These are phyloP conservation scores for Thymelicus acteon DNA, from an alignment of 2,888 invertebrate species.

Conservation along the genomic window DNA sequence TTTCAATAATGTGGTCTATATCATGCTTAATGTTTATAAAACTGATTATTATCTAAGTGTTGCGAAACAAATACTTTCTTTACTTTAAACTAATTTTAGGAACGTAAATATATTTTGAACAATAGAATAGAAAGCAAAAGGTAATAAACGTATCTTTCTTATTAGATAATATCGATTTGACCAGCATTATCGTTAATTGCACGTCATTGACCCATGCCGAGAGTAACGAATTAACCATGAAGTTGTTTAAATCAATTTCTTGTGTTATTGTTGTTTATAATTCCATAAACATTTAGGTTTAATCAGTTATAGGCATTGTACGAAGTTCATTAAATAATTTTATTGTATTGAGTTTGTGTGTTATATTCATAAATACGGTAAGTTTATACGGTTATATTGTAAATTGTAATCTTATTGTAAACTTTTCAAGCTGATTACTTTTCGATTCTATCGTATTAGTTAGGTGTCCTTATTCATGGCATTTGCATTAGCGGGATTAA, in stretches of 20 bases:
- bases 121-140: constrained; percentile 26
- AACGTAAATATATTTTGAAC: constrained; percentile 1
- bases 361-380: no score
- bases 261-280: background rate
- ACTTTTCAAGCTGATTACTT: background rate
- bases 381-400: no score
- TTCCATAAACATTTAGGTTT: no score
- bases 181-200: constrained; percentile 36
- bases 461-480: background rate
- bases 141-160: constrained; percentile 22
- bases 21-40: no score
- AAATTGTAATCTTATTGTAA: no score
- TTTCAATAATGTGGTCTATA: no score
- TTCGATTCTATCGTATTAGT: background rate
- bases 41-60: no score
- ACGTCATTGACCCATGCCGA: constrained; percentile 40
- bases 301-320: no score
- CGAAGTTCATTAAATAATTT: no score
- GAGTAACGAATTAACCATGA: constrained; percentile 35
- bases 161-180: constrained; percentile 28
- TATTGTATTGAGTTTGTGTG: no score
- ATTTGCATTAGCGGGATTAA: background rate
- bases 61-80: no score
- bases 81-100: background rate
- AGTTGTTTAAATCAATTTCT: constrained; percentile 40